Percentiles rank a stretch among this genome's conserved stretches.
Evolutionary conservation across 2,113 vertebrate species (phyloP).

Genomic region (Mohoua ochrocephala): DNA sequence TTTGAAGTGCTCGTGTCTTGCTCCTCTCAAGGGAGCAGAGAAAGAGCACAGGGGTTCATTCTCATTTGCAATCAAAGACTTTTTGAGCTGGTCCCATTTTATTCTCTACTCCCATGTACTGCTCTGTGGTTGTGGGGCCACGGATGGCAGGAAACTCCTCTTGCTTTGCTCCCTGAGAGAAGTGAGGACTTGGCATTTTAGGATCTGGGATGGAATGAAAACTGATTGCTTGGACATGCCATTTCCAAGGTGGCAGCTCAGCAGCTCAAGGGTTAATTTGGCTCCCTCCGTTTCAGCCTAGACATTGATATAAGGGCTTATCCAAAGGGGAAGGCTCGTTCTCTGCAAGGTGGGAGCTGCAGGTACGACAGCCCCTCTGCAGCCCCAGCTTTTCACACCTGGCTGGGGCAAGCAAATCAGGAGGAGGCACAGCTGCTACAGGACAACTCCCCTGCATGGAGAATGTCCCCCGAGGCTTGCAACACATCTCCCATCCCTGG

Average conservation of each 20-base stretch:
- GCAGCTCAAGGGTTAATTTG: neutral
- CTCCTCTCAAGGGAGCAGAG: neutral
- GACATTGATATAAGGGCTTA: neutral
- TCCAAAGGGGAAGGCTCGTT: neutral
- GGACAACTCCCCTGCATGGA: neutral
- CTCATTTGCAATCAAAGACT: neutral
- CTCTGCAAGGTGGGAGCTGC: neutral
- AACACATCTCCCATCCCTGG: neutral
- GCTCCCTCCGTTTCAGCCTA: neutral
- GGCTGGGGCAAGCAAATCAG: neutral
- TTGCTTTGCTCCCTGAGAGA: neutral
- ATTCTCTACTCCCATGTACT: neutral
- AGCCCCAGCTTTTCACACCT: neutral
- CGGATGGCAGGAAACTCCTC: neutral
- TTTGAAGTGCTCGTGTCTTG: neutral
- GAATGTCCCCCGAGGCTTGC: neutral
- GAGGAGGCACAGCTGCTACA: neutral
- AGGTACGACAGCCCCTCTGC: neutral
- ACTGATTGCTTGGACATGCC: accelerated
- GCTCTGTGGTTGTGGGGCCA: neutral
- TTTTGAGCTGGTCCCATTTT: neutral
- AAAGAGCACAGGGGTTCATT: neutral
- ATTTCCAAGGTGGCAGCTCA: neutral
- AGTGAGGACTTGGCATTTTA: neutral
- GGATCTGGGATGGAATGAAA: neutral